Percentiles rank a stretch among this genome's conserved stretches.
Evolutionary conservation across 1,140 invertebrate species (phyloP).

Genomic region (Notospermus geniculatus): DNA sequence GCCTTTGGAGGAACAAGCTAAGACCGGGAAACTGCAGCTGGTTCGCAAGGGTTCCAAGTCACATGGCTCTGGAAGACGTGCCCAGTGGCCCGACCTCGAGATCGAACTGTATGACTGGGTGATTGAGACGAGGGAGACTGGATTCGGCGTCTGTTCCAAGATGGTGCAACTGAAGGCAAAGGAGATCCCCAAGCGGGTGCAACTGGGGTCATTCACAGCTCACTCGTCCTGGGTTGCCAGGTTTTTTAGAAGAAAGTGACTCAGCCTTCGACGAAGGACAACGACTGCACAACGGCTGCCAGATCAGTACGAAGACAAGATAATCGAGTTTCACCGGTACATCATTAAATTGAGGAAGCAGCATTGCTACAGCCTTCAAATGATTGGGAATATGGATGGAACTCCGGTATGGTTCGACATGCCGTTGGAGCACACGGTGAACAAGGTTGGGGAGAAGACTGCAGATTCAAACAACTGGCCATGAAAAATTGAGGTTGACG

Average conservation of each 20-base stretch:
- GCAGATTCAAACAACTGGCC: too few species aligned
- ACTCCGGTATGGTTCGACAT: too few species aligned
- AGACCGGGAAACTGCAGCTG: background rate
- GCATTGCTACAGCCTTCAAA: too few species aligned
- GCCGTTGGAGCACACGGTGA: too few species aligned
- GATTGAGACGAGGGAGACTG: background rate
- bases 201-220: background rate
- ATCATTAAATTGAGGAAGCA: too few species aligned
- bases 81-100: background rate
- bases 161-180: background rate
- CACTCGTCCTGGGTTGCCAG: background rate
- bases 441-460: too few species aligned
- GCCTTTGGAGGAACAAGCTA: background rate
- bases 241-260: background rate
- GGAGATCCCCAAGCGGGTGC: background rate
- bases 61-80: background rate
- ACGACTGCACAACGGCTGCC: background rate
- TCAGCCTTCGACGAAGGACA: background rate
- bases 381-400: too few species aligned
- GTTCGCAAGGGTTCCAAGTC: background rate
- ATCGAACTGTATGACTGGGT: background rate
- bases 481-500: constrained; percentile 24
- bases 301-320: too few species aligned
- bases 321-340: too few species aligned
- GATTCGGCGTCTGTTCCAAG: background rate